Evolutionary conservation across 2,888 invertebrate species (phyloP).

Genomic region (Diogma glabrata): DNA sequence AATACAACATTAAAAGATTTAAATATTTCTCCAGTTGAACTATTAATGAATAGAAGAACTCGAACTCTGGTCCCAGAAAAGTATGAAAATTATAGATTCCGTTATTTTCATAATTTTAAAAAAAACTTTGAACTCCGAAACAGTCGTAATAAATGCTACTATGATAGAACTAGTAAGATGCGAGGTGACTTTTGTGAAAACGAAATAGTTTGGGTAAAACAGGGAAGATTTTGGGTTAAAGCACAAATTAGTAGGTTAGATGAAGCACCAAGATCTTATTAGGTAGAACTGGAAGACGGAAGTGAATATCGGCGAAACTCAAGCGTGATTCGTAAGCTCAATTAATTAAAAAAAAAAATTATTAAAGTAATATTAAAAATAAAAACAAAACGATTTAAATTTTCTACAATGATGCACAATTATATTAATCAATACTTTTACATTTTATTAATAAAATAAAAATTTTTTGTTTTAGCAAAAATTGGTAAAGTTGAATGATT

Average conservation of each 20-base stretch:
- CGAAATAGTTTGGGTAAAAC: constrained; percentile 14
- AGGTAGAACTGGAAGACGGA: neutral
- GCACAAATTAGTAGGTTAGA: neutral
- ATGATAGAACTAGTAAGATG: constrained; percentile 11
- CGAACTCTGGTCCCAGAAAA: constrained; percentile 16
- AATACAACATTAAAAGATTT: constrained; percentile 15
- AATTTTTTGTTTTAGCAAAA: too few relatives aligned
- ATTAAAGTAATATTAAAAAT: too few relatives aligned
- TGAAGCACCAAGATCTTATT: neutral
- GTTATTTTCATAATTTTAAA: neutral
- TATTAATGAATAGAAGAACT: constrained; percentile 17
- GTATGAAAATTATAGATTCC: constrained; percentile 13
- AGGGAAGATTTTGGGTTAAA: constrained; percentile 10
- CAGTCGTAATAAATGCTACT: constrained; percentile 15
- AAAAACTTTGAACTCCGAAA: constrained; percentile 12
- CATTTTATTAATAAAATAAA: too few relatives aligned
- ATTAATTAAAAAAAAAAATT: too few relatives aligned
- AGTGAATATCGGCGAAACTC: neutral
- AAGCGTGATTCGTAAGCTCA: too few relatives aligned
- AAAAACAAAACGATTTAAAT: too few relatives aligned
- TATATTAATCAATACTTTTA: too few relatives aligned
- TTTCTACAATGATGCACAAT: too few relatives aligned
- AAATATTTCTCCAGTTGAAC: constrained; percentile 14
- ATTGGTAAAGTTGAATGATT: too few relatives aligned
- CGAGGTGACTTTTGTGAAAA: constrained; percentile 10